These are phyloP conservation scores for Diarsia mendica DNA, from an alignment of 2,888 invertebrate species.

Conservation along the genomic window DNA sequence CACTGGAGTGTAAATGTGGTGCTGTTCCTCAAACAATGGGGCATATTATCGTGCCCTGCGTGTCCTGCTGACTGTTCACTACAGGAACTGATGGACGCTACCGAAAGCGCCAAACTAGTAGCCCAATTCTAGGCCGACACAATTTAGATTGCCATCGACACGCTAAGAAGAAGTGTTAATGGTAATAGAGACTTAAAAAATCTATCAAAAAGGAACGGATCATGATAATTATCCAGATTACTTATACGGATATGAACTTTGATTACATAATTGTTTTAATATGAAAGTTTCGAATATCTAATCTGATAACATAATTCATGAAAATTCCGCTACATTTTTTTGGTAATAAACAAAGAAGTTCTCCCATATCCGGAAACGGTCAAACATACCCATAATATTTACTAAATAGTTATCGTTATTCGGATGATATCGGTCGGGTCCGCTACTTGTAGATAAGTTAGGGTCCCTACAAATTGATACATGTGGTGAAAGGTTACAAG, in stretches of 20 bases:
- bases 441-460: constrained; percentile 31
- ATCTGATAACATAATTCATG: background rate
- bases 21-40: no score
- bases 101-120: no score
- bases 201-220: no score
- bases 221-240: background rate
- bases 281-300: background rate
- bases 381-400: constrained; percentile 11
- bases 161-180: no score
- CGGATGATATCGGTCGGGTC: constrained; percentile 29
- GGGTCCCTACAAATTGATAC: constrained; percentile 39
- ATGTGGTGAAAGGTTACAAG: constrained; percentile 35
- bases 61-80: no score
- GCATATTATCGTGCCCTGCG: no score
- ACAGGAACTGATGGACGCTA: no score
- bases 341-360: background rate
- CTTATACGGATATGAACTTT: background rate
- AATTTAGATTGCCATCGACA: no score
- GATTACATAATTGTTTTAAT: background rate
- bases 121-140: no score
- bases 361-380: background rate
- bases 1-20: no score
- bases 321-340: background rate
- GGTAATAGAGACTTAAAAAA: no score
- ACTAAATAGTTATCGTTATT: constrained; percentile 29